Percentiles rank a stretch among this genome's conserved stretches.
phyloP scores from a whole-genome alignment of 2,797 vertebrate genomes.

The Helarctos malayanus region DNA sequence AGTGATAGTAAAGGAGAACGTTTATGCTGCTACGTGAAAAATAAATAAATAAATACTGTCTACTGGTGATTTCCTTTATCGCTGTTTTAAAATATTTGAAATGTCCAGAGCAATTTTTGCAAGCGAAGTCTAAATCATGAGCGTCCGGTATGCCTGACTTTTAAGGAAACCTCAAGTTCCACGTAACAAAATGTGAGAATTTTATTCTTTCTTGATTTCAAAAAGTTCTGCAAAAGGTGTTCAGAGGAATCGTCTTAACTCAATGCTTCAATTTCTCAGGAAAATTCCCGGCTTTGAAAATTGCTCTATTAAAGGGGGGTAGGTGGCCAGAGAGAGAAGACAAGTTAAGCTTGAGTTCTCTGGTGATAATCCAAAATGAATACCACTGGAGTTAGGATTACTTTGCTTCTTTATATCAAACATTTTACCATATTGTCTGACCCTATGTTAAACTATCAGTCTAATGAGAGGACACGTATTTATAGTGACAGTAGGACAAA shows the following conservation, averaged over 20 bases:
- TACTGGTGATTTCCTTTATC: background rate
- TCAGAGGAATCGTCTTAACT: background rate
- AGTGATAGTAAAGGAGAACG: background rate
- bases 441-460: background rate
- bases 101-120: background rate
- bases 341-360: background rate
- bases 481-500: background rate
- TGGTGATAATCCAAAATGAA: background rate
- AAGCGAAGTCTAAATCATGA: background rate
- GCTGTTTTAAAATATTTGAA: background rate
- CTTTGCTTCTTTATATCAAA: background rate
- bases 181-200: background rate
- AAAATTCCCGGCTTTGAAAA: background rate
- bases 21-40: conserved; percentile 13
- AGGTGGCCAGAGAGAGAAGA: background rate
- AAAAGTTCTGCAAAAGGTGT: background rate
- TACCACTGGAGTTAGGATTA: background rate
- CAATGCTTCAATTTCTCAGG: background rate
- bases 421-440: background rate
- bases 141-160: background rate
- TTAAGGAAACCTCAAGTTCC: background rate
- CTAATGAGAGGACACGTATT: background rate
- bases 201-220: background rate
- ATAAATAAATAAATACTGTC: background rate
- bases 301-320: background rate